Evolutionary conservation across 2,888 invertebrate genomes (phyloP), one percentile per base, ranked within the genome.

Genomic region (Zhuqinia jingwanae): DNA sequence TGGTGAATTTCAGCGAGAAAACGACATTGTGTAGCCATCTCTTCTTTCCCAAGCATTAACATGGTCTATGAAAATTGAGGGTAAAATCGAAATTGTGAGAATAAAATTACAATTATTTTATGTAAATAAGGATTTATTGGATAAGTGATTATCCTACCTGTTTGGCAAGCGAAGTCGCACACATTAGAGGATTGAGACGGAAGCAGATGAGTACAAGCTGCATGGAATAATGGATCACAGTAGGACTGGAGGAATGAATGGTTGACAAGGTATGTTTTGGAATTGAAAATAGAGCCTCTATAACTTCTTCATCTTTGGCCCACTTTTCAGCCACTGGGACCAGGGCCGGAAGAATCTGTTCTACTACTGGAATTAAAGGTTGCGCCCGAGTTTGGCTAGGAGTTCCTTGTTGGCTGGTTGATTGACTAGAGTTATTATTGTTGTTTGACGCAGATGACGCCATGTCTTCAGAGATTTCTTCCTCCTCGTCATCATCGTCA

Each of bases 301-400:
- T 90, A 6, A 90, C 89, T n/a, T 89, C 88, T 78, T 90, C 90
- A 77, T 90, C 90, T 58, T 88, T 87, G 20, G 89, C 89, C 90
- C 90, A 90, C 50, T 89, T 90, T 50, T 90, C 90, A n/a, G 89
- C 89, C 0, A 90, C 77, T 5, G 88, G 88, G 68, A 90, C 87
- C 56, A 90, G 87, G 50, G 89, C 86, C 27, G 90, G 90, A 10
- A 90, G 87, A 73, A 90, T 90, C 85, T 90, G 89, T 70, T 90
- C 90, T 0, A 90, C 89, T 22, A 90, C 89, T 5, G 90, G 90
- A 45, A 90, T 88, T 22, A 90, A 53, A 1, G 90, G 90, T 84
- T 90, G 89, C 0, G 85, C 78, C 36, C 87, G 81, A 25, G 20
- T 68, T 22, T 75, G 80, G 20, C 63, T 17, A 10, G 50, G 20